A percentile compares a stretch with the other conserved stretches of the same genome.
These are phyloP conservation scores for Phrynocephalus guinanensis DNA, from an alignment of 2,797 vertebrate species.

Conservation along the genomic window DNA sequence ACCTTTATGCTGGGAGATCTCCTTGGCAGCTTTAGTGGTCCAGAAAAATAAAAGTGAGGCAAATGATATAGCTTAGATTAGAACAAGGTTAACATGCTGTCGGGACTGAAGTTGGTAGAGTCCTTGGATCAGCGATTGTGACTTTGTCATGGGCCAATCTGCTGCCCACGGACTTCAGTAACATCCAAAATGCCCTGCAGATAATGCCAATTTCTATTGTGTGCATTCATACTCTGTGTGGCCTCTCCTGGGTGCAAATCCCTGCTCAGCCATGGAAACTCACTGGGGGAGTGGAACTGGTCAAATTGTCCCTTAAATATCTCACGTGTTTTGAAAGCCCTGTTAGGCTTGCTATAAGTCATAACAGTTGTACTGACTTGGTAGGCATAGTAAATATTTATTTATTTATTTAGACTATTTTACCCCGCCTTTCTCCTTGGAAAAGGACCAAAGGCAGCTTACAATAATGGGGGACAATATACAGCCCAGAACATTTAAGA, in stretches of 20 bases:
- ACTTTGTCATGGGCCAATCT: neutral
- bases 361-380: neutral
- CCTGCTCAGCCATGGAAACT: too few relatives aligned
- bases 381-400: neutral
- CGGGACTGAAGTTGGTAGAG: neutral
- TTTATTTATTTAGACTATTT: too few relatives aligned
- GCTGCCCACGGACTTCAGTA: neutral
- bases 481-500: too few relatives aligned
- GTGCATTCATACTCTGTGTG: neutral
- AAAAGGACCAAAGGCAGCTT: too few relatives aligned
- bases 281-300: too few relatives aligned
- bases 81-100: neutral
- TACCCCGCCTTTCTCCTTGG: too few relatives aligned
- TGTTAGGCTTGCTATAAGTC: too few relatives aligned
- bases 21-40: neutral
- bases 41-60: neutral
- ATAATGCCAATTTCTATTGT: neutral
- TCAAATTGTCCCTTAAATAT: too few relatives aligned
- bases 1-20: neutral
- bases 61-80: accelerated
- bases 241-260: too few relatives aligned
- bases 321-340: too few relatives aligned
- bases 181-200: neutral
- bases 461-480: too few relatives aligned
- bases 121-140: neutral